phyloP scores from a whole-genome alignment of 2,888 invertebrate species.

The Chouioia cunea region DNA sequence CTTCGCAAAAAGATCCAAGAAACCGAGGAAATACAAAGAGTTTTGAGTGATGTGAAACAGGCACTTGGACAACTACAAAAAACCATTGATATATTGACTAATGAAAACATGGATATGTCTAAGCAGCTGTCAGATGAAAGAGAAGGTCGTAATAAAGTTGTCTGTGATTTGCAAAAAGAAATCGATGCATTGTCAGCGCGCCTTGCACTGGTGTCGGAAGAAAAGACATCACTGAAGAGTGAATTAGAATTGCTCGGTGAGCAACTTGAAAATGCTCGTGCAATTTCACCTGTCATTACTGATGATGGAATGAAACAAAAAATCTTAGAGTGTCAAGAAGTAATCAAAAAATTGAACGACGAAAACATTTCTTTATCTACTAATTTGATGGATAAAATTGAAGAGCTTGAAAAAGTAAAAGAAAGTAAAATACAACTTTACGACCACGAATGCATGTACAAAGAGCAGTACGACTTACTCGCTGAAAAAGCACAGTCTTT shows the following conservation, averaged over 20 bases:
- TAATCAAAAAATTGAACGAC: constrained; percentile 52
- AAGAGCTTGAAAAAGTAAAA: constrained; percentile 60
- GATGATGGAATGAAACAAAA: constrained; percentile 49
- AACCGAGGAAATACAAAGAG: constrained; percentile 58
- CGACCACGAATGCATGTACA: constrained; percentile 58
- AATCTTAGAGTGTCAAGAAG: constrained; percentile 49
- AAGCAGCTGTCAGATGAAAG: constrained; percentile 55
- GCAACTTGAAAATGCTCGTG: constrained; percentile 47
- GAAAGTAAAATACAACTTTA: constrained; percentile 53
- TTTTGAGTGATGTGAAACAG: constrained; percentile 56
- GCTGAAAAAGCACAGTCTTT: constrained; percentile 50
- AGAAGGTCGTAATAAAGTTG: constrained; percentile 48
- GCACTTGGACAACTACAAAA: constrained; percentile 57
- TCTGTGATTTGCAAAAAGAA: constrained; percentile 50
- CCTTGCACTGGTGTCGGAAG: constrained; percentile 51
- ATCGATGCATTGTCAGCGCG: constrained; percentile 54
- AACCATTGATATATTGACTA: constrained; percentile 57
- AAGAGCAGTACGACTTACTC: constrained; percentile 50
- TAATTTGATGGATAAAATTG: constrained; percentile 73
- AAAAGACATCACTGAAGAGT: constrained; percentile 52
- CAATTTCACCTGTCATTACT: constrained; percentile 32
- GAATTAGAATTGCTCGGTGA: constrained; percentile 49
- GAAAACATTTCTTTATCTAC: constrained; percentile 69
- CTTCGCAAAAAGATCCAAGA: constrained; percentile 56
- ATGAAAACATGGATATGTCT: constrained; percentile 60